Percentiles rank a stretch among this genome's conserved stretches.
Evolutionary conservation across 1,140 invertebrate genomes (phyloP).

Genomic region (Laodelphax striatellus): DNA sequence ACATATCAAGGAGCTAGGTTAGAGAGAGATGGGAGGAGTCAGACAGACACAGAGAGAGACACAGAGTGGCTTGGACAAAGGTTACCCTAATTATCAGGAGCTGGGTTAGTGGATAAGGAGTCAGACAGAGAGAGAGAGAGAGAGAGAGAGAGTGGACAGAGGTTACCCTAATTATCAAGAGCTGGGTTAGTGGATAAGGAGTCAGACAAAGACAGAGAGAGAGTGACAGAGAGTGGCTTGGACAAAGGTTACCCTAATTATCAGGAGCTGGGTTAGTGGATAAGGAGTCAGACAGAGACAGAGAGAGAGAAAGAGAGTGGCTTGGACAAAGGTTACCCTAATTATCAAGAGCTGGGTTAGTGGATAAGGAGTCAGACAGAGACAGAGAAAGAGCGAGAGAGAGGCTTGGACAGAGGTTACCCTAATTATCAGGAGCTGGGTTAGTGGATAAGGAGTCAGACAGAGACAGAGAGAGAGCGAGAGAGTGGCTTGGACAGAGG

Average conservation of each 20-base stretch:
- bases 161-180: neutral
- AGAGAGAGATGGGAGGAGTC: neutral
- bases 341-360: neutral
- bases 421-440: neutral
- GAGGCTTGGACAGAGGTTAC: neutral
- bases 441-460: neutral
- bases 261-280: neutral
- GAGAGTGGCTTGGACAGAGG: constrained; percentile 13
- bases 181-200: neutral
- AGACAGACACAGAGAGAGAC: neutral
- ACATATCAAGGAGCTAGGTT: neutral
- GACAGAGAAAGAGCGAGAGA: neutral
- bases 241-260: neutral
- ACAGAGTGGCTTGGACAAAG: too few species aligned
- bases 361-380: neutral
- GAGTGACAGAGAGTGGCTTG: too few species aligned
- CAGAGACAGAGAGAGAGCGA: neutral
- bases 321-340: neutral
- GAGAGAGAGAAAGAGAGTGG: neutral
- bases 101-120: neutral
- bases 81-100: neutral
- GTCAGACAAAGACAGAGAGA: neutral
- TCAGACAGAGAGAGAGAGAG: neutral
- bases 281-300: neutral
- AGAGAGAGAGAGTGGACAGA: too few species aligned